phyloP scores from a whole-genome alignment of 2,888 invertebrate genomes.

The Melinaea menophilus region DNA sequence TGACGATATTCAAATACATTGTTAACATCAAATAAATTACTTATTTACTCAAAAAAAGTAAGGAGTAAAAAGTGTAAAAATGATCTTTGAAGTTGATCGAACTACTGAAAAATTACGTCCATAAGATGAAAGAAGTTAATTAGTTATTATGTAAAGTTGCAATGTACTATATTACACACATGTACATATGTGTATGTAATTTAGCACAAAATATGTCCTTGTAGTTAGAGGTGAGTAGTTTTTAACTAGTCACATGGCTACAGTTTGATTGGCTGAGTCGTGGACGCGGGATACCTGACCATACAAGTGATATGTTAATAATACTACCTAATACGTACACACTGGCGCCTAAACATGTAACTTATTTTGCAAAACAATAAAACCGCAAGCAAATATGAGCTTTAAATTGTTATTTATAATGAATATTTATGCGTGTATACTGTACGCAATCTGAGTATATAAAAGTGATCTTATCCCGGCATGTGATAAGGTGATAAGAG shows the following conservation, averaged over 20 bases:
- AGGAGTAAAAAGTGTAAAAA: too few species aligned
- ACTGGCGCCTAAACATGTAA: constrained; percentile 19
- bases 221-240: background rate
- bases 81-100: too few species aligned
- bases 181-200: too few species aligned
- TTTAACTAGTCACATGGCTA: constrained; percentile 9
- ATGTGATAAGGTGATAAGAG: constrained; percentile 29
- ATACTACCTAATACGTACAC: constrained; percentile 13
- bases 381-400: background rate
- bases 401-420: background rate
- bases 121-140: too few species aligned
- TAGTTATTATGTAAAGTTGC: too few species aligned
- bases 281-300: constrained; percentile 18
- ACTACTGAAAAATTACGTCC: too few species aligned
- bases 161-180: too few species aligned
- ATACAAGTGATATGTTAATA: constrained; percentile 25
- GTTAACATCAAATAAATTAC: too few species aligned
- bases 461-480: constrained; percentile 22
- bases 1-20: too few species aligned
- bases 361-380: background rate
- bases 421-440: constrained; percentile 1
- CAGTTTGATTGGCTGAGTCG: constrained; percentile 16
- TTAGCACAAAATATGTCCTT: too few species aligned
- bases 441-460: constrained; percentile 14
- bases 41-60: too few species aligned